Base-by-base conservation (phyloP, 2,888 invertebrate genomes). In the Cyrtodaria siliqua region DNA sequence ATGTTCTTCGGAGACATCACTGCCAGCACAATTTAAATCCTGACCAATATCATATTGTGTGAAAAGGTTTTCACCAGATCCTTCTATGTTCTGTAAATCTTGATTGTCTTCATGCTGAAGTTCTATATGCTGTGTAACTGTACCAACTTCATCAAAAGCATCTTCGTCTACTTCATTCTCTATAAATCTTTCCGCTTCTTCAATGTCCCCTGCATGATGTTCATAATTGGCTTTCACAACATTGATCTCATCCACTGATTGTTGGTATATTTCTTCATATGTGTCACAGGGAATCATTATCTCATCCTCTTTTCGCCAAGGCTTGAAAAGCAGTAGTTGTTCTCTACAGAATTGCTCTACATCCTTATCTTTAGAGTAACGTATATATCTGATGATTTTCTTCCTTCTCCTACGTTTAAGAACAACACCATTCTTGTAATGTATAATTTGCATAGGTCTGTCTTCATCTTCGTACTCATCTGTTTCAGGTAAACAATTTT, bases 231-330 rank as follows among this genome's bases (percentile, higher is more conserved):
- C n/a, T n/a, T n/a, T n/a, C n/a, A n/a, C n/a, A n/a, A n/a, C n/a
- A n/a, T n/a, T n/a, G n/a, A n/a, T n/a, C 9, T 47, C 26, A 24
- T 8, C 40, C 33, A 8, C 33, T 4, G 12, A 4, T 8, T 12
- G 4, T 9, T 57, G n/a, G 47, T 63, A 79, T 12, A 49, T 71
- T 38, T 57, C 61, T 53, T 75, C 66, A 66, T 55, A 82, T 23
- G 66, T 44, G 26, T 44, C 20, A 62, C 3, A 71, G 16, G 20
- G n/a, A n/a, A n/a, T 82, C 18, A 42, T 71, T 62, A n/a, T n/a
- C n/a, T n/a, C n/a, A 16, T 69, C 40, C 20, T 76, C 87, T 8
- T 69, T 87, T 38, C 87, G 42, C 90, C 89, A 90, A 1, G 85
- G 83, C 0, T 73, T 26, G 62, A 74, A 91, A 2, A 91, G 69